Conservation (phyloP, 2,797 vertebrate genomes). For the Brachymystax lenok region DNA sequence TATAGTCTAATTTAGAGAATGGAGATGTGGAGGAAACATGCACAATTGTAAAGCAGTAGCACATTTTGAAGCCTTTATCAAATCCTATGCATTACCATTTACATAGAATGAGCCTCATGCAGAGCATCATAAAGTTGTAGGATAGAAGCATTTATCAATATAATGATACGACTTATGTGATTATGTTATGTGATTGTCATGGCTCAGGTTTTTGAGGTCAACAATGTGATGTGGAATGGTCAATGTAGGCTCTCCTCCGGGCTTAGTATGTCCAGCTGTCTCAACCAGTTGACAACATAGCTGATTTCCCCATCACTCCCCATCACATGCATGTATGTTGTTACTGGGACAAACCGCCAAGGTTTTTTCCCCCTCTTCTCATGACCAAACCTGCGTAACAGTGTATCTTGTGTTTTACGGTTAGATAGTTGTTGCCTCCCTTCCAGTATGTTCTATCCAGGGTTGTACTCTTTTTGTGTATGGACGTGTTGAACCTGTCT, state of each 20-base stretch:
- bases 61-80: too few relatives aligned
- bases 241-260: neutral
- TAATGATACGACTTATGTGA: neutral
- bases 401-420: conserved; percentile 25
- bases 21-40: too few relatives aligned
- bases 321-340: neutral
- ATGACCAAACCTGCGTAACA: conserved; percentile 1
- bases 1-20: too few relatives aligned
- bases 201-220: conserved; percentile 1
- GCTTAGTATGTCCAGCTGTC: conserved; percentile 26
- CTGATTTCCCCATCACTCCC: neutral
- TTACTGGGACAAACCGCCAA: conserved; percentile 1
- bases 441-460: conserved; percentile 16
- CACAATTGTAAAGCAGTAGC: too few relatives aligned
- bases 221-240: neutral
- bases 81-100: too few relatives aligned
- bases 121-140: neutral
- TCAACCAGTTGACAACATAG: conserved; percentile 6
- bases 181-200: neutral
- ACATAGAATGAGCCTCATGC: neutral
- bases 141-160: neutral
- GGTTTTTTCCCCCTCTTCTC: neutral
- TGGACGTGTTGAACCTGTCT: conserved; percentile 19
- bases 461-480: conserved; percentile 9
- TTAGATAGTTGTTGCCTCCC: conserved; percentile 6